These are phyloP conservation scores for Carollia perspicillata DNA, from an alignment of 2,113 vertebrate species.

Conservation along the genomic window DNA sequence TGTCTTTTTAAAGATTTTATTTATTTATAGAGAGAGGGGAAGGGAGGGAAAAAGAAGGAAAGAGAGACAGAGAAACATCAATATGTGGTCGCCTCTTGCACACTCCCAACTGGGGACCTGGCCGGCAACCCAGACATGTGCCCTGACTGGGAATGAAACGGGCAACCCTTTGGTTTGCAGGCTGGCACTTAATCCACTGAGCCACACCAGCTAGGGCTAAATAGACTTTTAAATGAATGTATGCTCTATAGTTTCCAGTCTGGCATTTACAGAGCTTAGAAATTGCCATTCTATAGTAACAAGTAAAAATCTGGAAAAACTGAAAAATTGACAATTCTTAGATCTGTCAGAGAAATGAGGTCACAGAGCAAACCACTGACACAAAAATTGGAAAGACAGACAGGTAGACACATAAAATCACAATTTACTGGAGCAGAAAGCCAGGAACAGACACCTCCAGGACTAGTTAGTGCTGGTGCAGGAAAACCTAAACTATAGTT, in stretches of 20 bases:
- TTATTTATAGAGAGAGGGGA: too few relatives aligned
- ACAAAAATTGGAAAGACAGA: not conserved
- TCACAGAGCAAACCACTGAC: not conserved
- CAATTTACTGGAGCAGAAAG: not conserved
- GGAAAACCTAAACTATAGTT: not conserved
- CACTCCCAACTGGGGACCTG: too few relatives aligned
- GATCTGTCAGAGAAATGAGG: not conserved
- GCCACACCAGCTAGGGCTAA: not conserved
- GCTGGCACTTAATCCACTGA: too few relatives aligned
- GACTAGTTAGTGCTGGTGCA: not conserved
- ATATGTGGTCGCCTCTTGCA: too few relatives aligned
- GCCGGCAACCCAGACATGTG: too few relatives aligned
- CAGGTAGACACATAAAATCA: not conserved
- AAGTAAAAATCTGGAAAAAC: not conserved
- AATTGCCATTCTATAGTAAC: not conserved
- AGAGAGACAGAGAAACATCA: too few relatives aligned
- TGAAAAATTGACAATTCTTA: not conserved
- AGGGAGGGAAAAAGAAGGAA: too few relatives aligned
- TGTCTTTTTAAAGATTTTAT: too few relatives aligned
- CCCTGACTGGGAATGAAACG: too few relatives aligned
- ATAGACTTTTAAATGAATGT: not conserved
- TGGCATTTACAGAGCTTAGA: not conserved
- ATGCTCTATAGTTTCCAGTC: not conserved
- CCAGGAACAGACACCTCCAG: not conserved
- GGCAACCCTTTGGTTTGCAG: too few relatives aligned